A percentile compares a stretch with the other conserved stretches of the same genome.
phyloP scores from a whole-genome alignment of 2,888 invertebrate species.

The Patella pellucida region DNA sequence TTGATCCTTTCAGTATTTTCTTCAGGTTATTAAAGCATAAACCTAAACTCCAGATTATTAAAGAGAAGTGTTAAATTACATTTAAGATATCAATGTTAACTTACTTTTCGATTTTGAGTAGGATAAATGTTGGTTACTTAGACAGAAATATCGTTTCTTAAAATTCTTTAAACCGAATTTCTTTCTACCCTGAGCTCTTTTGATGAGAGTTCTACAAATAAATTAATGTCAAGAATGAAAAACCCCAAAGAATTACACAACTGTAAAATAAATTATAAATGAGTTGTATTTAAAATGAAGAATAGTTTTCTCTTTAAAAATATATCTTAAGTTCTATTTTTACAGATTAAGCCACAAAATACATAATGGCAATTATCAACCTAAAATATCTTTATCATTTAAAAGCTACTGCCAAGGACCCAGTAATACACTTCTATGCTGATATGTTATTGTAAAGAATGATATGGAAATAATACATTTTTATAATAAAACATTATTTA shows the following conservation, averaged over 20 bases:
- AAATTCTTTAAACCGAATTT: constrained; percentile 80
- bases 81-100: neutral
- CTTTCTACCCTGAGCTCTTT: constrained; percentile 88
- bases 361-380: too few species aligned
- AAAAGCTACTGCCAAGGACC: too few species aligned
- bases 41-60: too few species aligned
- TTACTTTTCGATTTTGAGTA: constrained; percentile 79
- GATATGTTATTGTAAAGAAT: too few species aligned
- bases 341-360: neutral
- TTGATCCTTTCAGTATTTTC: too few species aligned
- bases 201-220: constrained; percentile 85
- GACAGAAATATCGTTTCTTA: constrained; percentile 88
- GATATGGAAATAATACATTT: too few species aligned
- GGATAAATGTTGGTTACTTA: constrained; percentile 84
- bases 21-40: too few species aligned
- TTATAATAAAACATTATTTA: too few species aligned
- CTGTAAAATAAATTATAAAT: too few species aligned
- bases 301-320: neutral
- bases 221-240: neutral
- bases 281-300: neutral
- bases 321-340: neutral
- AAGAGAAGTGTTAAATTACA: neutral
- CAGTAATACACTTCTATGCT: too few species aligned
- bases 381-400: too few species aligned
- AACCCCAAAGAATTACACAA: too few species aligned